These are phyloP conservation scores for Podiceps cristatus DNA, from an alignment of 2,113 vertebrate genomes.

Conservation along the genomic window DNA sequence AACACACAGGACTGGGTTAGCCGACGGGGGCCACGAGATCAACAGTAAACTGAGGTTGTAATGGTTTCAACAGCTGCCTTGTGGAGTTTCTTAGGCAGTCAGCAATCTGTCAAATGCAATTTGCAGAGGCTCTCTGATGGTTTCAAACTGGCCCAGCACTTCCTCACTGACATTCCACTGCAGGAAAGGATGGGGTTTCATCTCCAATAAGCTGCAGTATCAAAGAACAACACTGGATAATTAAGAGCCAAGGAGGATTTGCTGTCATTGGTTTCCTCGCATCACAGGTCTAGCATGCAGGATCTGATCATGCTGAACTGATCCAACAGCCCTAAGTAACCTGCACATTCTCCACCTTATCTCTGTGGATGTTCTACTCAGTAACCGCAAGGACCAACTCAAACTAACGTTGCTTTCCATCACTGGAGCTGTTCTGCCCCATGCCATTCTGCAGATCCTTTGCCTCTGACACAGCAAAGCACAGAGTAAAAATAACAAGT, in stretches of 20 bases:
- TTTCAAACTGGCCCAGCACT: background rate
- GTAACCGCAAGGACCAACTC: background rate
- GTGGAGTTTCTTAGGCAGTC: background rate
- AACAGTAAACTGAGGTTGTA: background rate
- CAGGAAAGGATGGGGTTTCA: background rate
- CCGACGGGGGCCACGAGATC: rapidly evolving
- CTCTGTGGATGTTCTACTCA: background rate
- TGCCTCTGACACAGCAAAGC: background rate
- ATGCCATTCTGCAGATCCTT: background rate
- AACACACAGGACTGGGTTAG: background rate
- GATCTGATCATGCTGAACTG: background rate
- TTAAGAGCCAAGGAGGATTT: background rate
- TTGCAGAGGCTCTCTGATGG: background rate
- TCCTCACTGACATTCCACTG: background rate
- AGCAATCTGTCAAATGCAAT: background rate
- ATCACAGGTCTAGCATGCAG: background rate
- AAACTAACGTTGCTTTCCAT: background rate
- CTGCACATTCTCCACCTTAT: background rate
- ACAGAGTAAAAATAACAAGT: background rate
- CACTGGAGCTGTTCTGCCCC: background rate
- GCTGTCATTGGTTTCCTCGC: background rate
- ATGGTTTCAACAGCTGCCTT: background rate
- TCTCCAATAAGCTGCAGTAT: background rate
- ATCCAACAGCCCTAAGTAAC: background rate
- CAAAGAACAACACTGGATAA: background rate